These are phyloP conservation scores for Heterodera carotae DNA, from an alignment of 1,140 invertebrate species.

Conservation along the genomic window DNA sequence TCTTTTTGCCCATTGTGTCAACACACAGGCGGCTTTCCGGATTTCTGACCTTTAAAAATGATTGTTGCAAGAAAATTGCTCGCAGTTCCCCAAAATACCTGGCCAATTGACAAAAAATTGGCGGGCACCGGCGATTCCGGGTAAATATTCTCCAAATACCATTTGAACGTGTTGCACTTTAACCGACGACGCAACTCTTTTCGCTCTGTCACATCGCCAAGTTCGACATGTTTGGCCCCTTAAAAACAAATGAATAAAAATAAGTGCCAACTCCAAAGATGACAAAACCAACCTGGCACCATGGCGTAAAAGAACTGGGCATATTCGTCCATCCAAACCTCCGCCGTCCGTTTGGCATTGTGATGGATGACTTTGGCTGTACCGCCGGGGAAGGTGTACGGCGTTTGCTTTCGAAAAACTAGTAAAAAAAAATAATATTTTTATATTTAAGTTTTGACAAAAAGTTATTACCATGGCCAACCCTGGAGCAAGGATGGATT, in stretches of 20 bases:
- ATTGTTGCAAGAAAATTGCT: conserved; percentile 60
- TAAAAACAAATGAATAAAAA: not conserved
- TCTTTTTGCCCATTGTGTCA: conserved; percentile 55
- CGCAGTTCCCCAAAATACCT: conserved; percentile 63
- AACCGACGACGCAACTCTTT: conserved; percentile 77
- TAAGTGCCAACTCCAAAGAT: conserved; percentile 15
- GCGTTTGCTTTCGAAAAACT: conserved; percentile 84
- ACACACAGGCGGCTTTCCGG: conserved; percentile 32
- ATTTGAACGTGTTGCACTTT: conserved; percentile 92
- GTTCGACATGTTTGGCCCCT: conserved; percentile 51
- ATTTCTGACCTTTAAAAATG: conserved; percentile 38
- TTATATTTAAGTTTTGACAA: conserved; percentile 2
- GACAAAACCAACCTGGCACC: conserved; percentile 79
- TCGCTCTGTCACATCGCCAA: conserved; percentile 79
- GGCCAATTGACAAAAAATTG: conserved; percentile 40
- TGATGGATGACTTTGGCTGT: conserved; percentile 71
- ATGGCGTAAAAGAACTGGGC: conserved; percentile 88
- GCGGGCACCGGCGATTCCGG: conserved; percentile 77
- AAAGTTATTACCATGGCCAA: conserved; percentile 73
- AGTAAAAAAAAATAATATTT: not conserved
- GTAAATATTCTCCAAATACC: conserved; percentile 96
- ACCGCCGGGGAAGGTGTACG: conserved; percentile 87
- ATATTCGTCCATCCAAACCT: conserved; percentile 71
- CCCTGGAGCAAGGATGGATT: conserved; percentile 88
- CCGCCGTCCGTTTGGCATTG: conserved; percentile 53